Evolutionary conservation across 2,888 invertebrate species (phyloP).

Genomic region (Cataglyphis cursor): DNA sequence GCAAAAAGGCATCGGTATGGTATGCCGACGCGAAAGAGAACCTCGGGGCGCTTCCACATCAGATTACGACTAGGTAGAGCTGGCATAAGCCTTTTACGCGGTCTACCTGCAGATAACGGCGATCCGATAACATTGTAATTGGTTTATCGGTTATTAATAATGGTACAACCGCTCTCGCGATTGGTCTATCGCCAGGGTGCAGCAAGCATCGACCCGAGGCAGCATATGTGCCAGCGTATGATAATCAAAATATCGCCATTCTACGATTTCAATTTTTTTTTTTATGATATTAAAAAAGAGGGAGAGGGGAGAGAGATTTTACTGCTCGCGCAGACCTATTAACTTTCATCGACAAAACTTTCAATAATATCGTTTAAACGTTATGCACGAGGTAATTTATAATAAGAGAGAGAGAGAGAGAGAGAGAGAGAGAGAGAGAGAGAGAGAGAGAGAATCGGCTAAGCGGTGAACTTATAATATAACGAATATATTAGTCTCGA

Average conservation of each 20-base stretch:
- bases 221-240: conserved; percentile 3
- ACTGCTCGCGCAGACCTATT: background rate
- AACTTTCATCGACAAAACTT: conserved; percentile 10
- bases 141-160: conserved; percentile 79
- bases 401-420: background rate
- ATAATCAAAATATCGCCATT: conserved; percentile 40
- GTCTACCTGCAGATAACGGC: conserved; percentile 63
- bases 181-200: conserved; percentile 51
- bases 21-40: conserved; percentile 60
- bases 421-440: conserved; percentile 1
- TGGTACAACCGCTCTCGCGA: conserved; percentile 48
- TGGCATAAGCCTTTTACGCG: conserved; percentile 46
- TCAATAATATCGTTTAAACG: conserved; percentile 12
- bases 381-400: background rate
- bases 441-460: background rate
- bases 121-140: conserved; percentile 77
- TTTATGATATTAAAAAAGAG: background rate
- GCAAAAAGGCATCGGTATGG: conserved; percentile 67
- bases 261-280: background rate
- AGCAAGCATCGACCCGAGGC: background rate
- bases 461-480: background rate
- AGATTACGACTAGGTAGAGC: conserved; percentile 67
- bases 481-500: background rate
- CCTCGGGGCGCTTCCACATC: conserved; percentile 61
- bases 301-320: background rate